Evolutionary conservation across 2,797 vertebrate genomes (phyloP).

Genomic region (Esox masquinongy): DNA sequence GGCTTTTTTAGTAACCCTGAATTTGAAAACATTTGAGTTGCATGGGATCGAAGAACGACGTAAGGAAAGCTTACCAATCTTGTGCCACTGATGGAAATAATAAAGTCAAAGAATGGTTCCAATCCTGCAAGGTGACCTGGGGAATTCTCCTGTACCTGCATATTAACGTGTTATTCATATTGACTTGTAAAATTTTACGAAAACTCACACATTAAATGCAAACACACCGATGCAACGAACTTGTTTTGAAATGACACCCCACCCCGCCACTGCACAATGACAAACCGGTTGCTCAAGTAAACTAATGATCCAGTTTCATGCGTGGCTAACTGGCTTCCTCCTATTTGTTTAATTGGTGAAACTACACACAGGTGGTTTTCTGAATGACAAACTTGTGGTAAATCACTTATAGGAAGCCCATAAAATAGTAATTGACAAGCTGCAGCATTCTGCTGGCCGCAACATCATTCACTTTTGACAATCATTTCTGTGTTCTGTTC

Average conservation of each 20-base stretch:
- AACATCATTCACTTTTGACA: neutral
- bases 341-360: neutral
- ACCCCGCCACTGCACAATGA: neutral
- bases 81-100: constrained; percentile 90
- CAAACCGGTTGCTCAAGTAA: neutral
- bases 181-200: neutral
- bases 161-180: neutral
- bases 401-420: neutral
- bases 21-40: neutral
- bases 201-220: neutral
- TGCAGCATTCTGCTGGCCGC: neutral
- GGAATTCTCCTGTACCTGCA: constrained; percentile 94
- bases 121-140: constrained; percentile 90
- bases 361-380: neutral
- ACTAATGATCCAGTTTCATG: neutral
- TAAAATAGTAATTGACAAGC: neutral
- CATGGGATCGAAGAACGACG: neutral
- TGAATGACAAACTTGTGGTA: neutral
- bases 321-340: neutral
- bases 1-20: neutral
- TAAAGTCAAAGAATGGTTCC: constrained; percentile 98
- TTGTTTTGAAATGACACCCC: neutral
- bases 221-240: neutral
- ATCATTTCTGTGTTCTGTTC: neutral
- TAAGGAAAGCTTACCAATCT: constrained; percentile 82